A percentile compares a stretch with the other conserved stretches of the same genome.
Evolutionary conservation across 2,113 vertebrate species (phyloP).

Genomic region (Agelaius tricolor): DNA sequence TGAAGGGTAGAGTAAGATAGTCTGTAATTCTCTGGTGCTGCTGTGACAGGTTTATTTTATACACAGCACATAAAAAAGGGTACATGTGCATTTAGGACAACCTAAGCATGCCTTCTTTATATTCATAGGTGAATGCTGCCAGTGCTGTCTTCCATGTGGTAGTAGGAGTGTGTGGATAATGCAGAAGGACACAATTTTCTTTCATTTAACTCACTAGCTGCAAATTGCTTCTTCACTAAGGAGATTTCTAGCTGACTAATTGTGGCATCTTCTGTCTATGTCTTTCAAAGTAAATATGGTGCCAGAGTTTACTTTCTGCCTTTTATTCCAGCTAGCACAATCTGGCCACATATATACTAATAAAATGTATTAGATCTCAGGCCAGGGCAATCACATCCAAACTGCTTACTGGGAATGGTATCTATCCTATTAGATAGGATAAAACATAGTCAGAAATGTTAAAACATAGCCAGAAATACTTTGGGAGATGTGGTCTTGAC

Average conservation of each 20-base stretch:
- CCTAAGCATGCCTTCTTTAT: neutral
- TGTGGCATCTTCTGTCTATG: neutral
- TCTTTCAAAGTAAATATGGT: neutral
- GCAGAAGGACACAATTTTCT: neutral
- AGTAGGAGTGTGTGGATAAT: neutral
- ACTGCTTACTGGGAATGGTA: neutral
- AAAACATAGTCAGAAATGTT: neutral
- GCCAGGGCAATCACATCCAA: neutral
- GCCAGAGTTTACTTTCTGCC: neutral
- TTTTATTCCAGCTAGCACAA: neutral
- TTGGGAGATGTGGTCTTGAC: neutral
- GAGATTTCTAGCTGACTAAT: neutral
- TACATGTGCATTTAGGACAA: neutral
- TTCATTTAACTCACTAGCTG: neutral
- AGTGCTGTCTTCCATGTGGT: neutral
- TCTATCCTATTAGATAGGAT: neutral
- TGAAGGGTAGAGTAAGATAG: neutral
- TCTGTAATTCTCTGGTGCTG: neutral
- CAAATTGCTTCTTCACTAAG: neutral
- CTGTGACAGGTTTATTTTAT: neutral
- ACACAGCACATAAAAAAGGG: neutral
- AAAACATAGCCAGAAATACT: neutral
- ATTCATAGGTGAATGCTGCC: neutral
- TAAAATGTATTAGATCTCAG: neutral
- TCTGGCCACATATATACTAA: neutral